A percentile compares a stretch with the other conserved stretches of the same genome.
Evolutionary conservation across 92 coral and sea anemone genomes (phyloP).

Genomic region (Umimayanthus kanabou): DNA sequence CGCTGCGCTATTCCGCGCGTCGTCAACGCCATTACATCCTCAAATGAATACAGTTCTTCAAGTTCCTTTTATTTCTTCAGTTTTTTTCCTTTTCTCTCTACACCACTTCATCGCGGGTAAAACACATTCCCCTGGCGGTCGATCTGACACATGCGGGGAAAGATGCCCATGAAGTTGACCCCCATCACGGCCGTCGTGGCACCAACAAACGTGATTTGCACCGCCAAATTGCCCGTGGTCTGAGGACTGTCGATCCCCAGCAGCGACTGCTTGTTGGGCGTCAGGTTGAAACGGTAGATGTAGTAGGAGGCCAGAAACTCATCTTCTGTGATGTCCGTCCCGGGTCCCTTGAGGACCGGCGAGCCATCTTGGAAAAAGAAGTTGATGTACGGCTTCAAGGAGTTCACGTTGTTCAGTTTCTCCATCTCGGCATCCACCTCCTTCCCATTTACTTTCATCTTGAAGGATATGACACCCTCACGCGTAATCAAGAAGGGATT

Average conservation of each 20-base stretch:
- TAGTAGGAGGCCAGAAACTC: slow-evolving; percentile 42
- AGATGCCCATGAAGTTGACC: slow-evolving; percentile 13
- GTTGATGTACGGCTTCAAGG: slow-evolving; percentile 25
- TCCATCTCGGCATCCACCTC: slow-evolving; percentile 16
- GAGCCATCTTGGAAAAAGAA: background rate
- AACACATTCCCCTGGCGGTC: no score
- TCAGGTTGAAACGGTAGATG: slow-evolving; percentile 31
- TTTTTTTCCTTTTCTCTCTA: no score
- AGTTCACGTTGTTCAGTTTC: slow-evolving; percentile 14
- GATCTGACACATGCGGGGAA: background rate
- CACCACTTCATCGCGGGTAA: no score
- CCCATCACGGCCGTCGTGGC: no score
- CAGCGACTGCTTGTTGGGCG: slow-evolving; percentile 41
- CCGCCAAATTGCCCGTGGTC: no score
- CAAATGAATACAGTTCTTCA: no score
- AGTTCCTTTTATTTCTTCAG: no score
- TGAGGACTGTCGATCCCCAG: background rate
- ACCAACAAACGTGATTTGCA: no score
- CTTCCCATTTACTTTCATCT: slow-evolving; percentile 29
- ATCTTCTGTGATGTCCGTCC: slow-evolving; percentile 20
- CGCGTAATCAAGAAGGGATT: slow-evolving; percentile 32
- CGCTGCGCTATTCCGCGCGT: background rate
- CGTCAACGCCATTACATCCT: no score
- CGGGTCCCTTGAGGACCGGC: background rate
- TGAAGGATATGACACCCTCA: background rate